Conservation (phyloP, 2,113 vertebrate species). For the Percopsis transmontana region DNA sequence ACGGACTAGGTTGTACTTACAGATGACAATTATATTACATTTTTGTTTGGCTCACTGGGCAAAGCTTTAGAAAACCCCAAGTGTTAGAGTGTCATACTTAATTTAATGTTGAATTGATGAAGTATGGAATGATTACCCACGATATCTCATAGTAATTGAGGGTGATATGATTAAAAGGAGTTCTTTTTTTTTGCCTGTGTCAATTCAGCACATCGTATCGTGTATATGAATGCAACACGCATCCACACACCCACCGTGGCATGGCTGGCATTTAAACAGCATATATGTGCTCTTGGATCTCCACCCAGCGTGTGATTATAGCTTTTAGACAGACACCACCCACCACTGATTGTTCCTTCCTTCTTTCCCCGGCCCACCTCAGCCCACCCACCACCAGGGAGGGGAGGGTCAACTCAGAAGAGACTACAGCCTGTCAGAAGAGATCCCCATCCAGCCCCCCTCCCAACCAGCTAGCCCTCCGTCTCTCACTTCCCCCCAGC, state of each 20-base stretch:
- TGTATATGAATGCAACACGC: neutral
- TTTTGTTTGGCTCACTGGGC: slow-evolving; percentile 49
- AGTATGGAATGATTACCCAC: slow-evolving; percentile 13
- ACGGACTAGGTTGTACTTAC: slow-evolving; percentile 19
- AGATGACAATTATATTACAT: slow-evolving; percentile 10
- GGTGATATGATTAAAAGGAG: neutral
- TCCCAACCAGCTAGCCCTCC: slow-evolving; percentile 49
- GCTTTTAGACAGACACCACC: slow-evolving; percentile 11
- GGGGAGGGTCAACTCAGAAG: slow-evolving; percentile 71
- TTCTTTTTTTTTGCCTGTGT: too few relatives aligned
- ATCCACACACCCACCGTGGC: neutral
- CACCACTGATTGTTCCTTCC: slow-evolving; percentile 43
- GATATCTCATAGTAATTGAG: slow-evolving; percentile 40
- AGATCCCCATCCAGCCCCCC: slow-evolving; percentile 71
- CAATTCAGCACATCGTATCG: too few relatives aligned
- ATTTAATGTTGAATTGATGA: neutral
- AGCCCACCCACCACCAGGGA: slow-evolving; percentile 46
- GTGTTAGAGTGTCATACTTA: slow-evolving; percentile 12
- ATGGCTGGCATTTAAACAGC: neutral
- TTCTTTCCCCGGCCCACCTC: slow-evolving; percentile 43
- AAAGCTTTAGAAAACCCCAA: slow-evolving; percentile 25
- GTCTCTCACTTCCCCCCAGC: slow-evolving; percentile 45
- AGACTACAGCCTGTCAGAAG: slow-evolving; percentile 81
- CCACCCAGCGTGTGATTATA: slow-evolving; percentile 52
- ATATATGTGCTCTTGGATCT: neutral